Base-by-base conservation (phyloP, 1,140 invertebrate genomes). In the Saccostrea cuccullata region DNA sequence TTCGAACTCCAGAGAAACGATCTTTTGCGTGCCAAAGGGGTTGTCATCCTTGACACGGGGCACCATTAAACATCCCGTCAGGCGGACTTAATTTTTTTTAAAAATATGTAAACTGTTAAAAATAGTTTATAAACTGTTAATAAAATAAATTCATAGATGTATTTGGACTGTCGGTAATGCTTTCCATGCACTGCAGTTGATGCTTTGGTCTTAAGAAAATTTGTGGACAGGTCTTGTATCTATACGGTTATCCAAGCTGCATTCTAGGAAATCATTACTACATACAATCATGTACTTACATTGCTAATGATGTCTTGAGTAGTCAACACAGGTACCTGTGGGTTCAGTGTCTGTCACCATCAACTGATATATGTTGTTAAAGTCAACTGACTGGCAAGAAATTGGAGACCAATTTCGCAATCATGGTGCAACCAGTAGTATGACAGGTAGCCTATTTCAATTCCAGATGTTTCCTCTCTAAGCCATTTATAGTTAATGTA, bases 251-350 rank as follows among this genome's bases (percentile, higher is more conserved):
- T 26, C 23, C 64, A 2, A 67, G 23, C 64, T 67, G 23, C 23
- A 67, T 67, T 67, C 64, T 67, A 9, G 64, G 2, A 67, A 67
- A 9, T 2, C 2, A 2, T 4, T 67, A 2, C 2, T 67, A 2
- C 2, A 2, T 67, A 9, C 64, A n/a, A 86, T n/a, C 85, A 86
- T 86, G 23, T 86, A 60, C 64, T 86, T 86, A 73, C 85, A 86
- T 23, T 58, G 85, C 60, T 3, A 86, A 36, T 86, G 85, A 11
- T 23, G 26, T 23, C 40, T 86, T 5, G 12, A 20, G 58, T 64
- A 86, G 85, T 86, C 85, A 13, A 15, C 15, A 70, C 85, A 86
- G 9, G 23, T 70, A 30, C 85, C 70, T 26, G 20, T 13, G 20
- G 85, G 85, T 47, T 47, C 40, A 47, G 6, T 47, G 40, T 47